Evolutionary conservation across 2,888 invertebrate genomes (phyloP), one percentile per base, ranked within the genome.

Genomic region (Bibio marci): DNA sequence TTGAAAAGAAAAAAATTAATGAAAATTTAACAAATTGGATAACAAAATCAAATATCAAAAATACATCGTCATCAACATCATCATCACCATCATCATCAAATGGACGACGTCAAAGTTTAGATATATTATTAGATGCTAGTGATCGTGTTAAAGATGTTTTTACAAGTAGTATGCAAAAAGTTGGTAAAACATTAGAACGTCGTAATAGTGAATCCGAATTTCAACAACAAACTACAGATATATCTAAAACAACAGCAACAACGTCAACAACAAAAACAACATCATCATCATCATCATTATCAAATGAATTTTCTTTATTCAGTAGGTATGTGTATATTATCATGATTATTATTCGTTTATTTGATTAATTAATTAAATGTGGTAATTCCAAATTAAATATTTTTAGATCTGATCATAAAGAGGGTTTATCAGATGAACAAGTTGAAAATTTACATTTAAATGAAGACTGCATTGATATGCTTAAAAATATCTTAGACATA

Each of bases 111-210:
- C 82, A 81, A 57, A 82, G 82, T 45, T 61, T 85, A 26, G 83
- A 85, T 50, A 75, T 80, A 43, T 54, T 83, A 18, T 68, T 82
- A 52, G 81, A 81, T 46, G 82, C 82, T 1, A 73, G 82, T 28
- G 82, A 81, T 57, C 74, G 77, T 52, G 76, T 85, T 44, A 83
- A 83, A 58, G 85, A 83, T 60, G 76, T 82, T 51, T 75, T 83
- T 47, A 73, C 67, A 39, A 81, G 82, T 55, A 81, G 83, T 52
- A 75, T 77, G 58, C 74, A 76, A 67, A 73, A 65, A 66, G 63
- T 76, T 41, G 76, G 76, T 49, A 74, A 73, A 46, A 69, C 68
- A 34, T 65, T 73, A 39, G 82, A 82, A 57, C 67, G 82, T 10
- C 70, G 81, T 45, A 76, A 76, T 25, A 80, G 80, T 38, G 73